phyloP scores from a whole-genome alignment of 2,113 vertebrate genomes.

The Alces alces region DNA sequence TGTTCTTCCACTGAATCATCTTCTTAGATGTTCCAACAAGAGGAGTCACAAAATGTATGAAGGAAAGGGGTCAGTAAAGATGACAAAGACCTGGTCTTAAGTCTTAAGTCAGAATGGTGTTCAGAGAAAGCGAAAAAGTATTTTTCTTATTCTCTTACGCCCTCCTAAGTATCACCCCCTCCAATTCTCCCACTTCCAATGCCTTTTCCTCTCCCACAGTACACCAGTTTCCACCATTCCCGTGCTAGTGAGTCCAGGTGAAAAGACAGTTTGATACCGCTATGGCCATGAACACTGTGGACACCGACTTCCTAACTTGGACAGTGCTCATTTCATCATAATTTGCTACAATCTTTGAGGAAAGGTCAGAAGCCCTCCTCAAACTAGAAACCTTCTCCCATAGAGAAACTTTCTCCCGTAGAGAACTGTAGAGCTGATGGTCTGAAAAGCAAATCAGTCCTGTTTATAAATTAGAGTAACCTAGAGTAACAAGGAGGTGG shows the following conservation, averaged over 20 bases:
- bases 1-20: neutral
- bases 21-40: neutral
- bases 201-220: neutral
- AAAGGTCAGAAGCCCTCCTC: neutral
- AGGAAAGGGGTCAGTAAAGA: neutral
- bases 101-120: neutral
- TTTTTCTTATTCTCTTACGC: neutral
- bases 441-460: neutral
- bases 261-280: neutral
- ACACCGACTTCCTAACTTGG: neutral
- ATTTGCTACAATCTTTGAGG: neutral
- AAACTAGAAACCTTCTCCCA: neutral
- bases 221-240: neutral
- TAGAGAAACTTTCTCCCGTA: neutral
- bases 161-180: neutral
- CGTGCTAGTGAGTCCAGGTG: neutral
- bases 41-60: neutral
- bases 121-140: neutral
- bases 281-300: neutral
- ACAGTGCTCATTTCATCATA: neutral
- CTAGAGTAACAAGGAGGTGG: neutral
- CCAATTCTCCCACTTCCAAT: neutral
- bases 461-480: neutral
- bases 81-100: neutral
- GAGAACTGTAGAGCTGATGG: neutral